These are phyloP conservation scores for Octopus sinensis DNA, from an alignment of 1,140 invertebrate genomes.

Conservation along the genomic window DNA sequence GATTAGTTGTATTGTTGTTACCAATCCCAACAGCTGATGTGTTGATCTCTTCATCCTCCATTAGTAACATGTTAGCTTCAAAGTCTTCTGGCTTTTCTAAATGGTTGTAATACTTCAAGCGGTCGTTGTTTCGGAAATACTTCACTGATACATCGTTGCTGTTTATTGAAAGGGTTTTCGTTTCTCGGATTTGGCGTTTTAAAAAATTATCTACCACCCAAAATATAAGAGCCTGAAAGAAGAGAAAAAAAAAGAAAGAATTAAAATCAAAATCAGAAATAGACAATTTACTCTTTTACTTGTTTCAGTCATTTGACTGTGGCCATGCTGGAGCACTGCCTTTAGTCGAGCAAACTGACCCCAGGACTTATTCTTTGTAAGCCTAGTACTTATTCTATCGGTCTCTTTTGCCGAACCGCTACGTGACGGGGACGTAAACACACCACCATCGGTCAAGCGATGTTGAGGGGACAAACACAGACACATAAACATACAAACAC, in stretches of 20 bases:
- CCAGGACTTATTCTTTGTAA: too few species aligned
- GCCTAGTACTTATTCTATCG: too few species aligned
- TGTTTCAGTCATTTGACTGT: too few species aligned
- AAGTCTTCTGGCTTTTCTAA: constrained; percentile 57
- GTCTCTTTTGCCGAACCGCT: too few species aligned
- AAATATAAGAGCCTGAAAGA: constrained; percentile 73
- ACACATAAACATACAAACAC: too few species aligned
- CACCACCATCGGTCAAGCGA: too few species aligned
- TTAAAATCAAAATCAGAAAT: neutral
- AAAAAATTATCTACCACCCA: constrained; percentile 82
- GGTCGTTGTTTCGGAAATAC: constrained; percentile 38
- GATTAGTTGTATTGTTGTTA: neutral
- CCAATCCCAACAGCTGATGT: too few species aligned
- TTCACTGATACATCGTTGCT: constrained; percentile 37
- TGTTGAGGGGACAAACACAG: too few species aligned
- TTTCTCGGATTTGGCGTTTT: constrained; percentile 62
- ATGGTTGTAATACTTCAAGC: constrained; percentile 56
- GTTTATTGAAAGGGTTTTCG: constrained; percentile 58
- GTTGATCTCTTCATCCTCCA: constrained; percentile 56
- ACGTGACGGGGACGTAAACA: too few species aligned
- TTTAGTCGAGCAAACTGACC: too few species aligned
- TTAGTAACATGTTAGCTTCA: constrained; percentile 61
- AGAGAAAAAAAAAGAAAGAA: constrained; percentile 13
- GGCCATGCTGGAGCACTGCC: too few species aligned
- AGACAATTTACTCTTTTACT: too few species aligned